A percentile compares a stretch with the other conserved stretches of the same genome.
These are phyloP conservation scores for Drosophila elegans DNA, from an alignment of 1,140 invertebrate species.

Conservation along the genomic window DNA sequence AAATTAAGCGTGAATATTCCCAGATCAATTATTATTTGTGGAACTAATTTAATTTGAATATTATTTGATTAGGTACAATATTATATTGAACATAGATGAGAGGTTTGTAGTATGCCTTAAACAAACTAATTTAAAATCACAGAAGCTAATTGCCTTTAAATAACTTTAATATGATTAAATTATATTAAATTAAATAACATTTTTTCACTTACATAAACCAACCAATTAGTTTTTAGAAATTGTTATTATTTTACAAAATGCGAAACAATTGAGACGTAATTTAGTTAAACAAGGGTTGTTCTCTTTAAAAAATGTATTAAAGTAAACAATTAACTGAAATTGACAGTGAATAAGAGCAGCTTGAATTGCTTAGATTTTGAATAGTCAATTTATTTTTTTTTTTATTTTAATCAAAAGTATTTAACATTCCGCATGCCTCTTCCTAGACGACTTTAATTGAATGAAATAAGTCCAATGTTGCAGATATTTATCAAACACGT, in stretches of 20 bases:
- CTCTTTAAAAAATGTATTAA: not conserved
- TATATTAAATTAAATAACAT: no score
- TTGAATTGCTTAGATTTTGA: not conserved
- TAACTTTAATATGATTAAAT: no score
- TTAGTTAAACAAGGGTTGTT: no score
- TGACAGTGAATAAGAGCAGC: not conserved
- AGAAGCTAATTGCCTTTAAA: no score
- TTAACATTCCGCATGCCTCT: not conserved
- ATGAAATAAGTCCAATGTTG: constrained; percentile 46
- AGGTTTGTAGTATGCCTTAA: no score
- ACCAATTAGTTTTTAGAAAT: no score
- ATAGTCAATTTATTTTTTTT: not conserved
- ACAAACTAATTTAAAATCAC: not conserved
- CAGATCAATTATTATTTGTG: not conserved
- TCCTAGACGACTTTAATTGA: constrained; percentile 52
- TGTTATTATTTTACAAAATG: no score
- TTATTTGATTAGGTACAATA: no score
- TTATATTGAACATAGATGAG: no score
- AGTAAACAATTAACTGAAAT: not conserved
- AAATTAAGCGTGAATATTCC: not conserved
- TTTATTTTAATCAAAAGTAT: no score
- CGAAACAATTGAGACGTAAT: no score
- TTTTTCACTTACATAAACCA: no score
- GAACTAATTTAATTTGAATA: not conserved
- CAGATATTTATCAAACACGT: constrained; percentile 22